Base-by-base conservation (phyloP, 2,888 invertebrate species). In the Meteorus cinctellus region DNA sequence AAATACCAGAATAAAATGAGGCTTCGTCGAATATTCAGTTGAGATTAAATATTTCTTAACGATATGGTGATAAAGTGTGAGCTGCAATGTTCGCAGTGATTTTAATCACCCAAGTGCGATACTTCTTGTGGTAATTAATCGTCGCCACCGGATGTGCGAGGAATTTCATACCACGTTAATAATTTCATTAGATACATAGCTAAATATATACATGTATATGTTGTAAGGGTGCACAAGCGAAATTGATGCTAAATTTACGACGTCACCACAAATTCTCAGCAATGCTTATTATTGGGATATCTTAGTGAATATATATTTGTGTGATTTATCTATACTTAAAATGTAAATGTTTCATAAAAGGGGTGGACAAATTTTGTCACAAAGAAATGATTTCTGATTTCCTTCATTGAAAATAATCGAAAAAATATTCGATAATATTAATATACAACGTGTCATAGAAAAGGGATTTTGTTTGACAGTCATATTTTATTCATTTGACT, bases 101-200 rank as follows among this genome's bases (percentile, higher is more conserved):
- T 51, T 55, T 55, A 55, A 55, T 55, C 55, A 19, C n/a, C 55
- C 55, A 55, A 74, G 74, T 59, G 74, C 77, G 74, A 79, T 78
- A 78, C 76, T 78, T 77, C 75, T 67, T 70, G 78, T 71, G 60
- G 79, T 80, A 78, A 81, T 81, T 80, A 81, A 81, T 79, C 76
- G 78, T 77, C 71, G 76, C 78, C 76, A 79, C 78, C 79, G 71
- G 75, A 80, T 76, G 77, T 76, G 76, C 68, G 74, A 77, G 75
- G 78, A 81, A 80, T 78, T 77, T 77, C 76, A 77, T 77, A 70
- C 71, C 69, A 78, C 80, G 71, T 78, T 78, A 79, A 80, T 79
- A 77, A 77, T 79, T 77, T 77, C 19, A 19, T 60, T 34, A 72
- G 29, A 75, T 75, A 75, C 62, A 41, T 41, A 41, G 12, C 41